phyloP scores from a whole-genome alignment of 1,140 invertebrate genomes.

The Tetragonula clypearis region DNA sequence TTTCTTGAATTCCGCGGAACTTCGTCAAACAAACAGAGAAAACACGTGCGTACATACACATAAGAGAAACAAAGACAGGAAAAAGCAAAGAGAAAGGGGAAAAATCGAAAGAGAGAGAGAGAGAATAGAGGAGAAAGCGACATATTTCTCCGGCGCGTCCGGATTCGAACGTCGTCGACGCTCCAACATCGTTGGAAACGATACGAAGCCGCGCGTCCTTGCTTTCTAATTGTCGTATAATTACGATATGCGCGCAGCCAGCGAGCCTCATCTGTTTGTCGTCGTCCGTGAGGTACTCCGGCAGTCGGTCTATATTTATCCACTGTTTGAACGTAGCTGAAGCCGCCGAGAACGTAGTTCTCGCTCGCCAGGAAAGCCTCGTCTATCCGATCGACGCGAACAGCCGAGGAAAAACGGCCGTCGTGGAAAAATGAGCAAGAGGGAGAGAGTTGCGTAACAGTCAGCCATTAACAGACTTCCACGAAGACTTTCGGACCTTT shows the following conservation, averaged over 20 bases:
- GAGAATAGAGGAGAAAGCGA: neutral
- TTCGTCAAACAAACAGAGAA: slow-evolving; percentile 6
- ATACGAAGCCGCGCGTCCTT: slow-evolving; percentile 58
- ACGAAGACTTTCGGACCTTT: neutral
- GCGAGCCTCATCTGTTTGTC: slow-evolving; percentile 22
- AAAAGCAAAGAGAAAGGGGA: neutral
- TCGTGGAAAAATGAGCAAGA: slow-evolving; percentile 32
- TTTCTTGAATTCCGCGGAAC: slow-evolving; percentile 19
- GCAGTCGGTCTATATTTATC: slow-evolving; percentile 60
- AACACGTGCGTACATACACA: neutral
- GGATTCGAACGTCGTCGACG: neutral
- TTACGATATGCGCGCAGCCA: slow-evolving; percentile 49
- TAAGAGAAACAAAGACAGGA: neutral
- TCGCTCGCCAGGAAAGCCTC: neutral
- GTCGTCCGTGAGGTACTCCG: slow-evolving; percentile 47
- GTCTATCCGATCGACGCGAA: neutral
- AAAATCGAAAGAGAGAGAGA: neutral
- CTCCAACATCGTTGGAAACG: neutral
- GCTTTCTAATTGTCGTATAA: slow-evolving; percentile 70
- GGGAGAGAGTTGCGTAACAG: slow-evolving; percentile 19
- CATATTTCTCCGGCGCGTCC: neutral
- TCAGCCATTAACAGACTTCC: neutral
- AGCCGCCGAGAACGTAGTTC: neutral
- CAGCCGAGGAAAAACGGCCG: neutral
- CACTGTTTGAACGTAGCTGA: slow-evolving; percentile 48